Evolutionary conservation across 2,888 invertebrate genomes (phyloP).

Genomic region (Drosophila kuntzei): DNA sequence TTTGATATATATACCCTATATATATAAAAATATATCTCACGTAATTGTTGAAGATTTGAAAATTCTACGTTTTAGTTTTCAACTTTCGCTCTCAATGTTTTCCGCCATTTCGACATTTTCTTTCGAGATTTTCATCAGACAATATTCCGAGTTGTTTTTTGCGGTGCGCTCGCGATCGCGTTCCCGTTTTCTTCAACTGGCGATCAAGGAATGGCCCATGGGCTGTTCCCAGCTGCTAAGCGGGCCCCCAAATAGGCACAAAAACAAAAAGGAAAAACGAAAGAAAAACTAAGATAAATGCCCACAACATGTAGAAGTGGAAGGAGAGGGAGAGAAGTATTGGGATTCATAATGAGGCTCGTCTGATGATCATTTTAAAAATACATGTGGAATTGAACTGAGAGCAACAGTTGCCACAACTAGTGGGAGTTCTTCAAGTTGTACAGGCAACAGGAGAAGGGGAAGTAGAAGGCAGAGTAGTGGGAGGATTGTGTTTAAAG

Average conservation of each 20-base stretch:
- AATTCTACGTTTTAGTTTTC: constrained; percentile 43
- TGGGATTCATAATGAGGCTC: constrained; percentile 62
- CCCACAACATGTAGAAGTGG: constrained; percentile 1
- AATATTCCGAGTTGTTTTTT: constrained; percentile 13
- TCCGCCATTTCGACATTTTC: constrained; percentile 28
- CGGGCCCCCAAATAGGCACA: constrained; percentile 52
- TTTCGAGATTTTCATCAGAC: constrained; percentile 10
- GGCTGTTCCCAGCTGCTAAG: constrained; percentile 69
- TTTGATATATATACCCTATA: constrained; percentile 33
- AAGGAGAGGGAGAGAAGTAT: constrained; percentile 7
- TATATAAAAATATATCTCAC: constrained; percentile 20
- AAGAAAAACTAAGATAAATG: constrained; percentile 26
- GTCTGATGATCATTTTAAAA: constrained; percentile 65
- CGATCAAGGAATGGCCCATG: constrained; percentile 74
- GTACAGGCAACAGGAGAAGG: neutral
- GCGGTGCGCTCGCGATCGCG: constrained; percentile 56
- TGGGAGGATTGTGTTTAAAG: constrained; percentile 34
- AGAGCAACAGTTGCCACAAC: constrained; percentile 26
- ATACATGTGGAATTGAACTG: constrained; percentile 39
- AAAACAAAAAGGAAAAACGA: constrained; percentile 17
- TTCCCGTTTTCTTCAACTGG: constrained; percentile 69
- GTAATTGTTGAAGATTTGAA: constrained; percentile 35
- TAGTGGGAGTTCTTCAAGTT: constrained; percentile 41
- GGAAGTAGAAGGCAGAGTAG: constrained; percentile 1
- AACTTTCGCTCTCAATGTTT: constrained; percentile 37